Percentiles rank a stretch among this genome's conserved stretches.
Evolutionary conservation across 2,888 invertebrate species (phyloP).

Genomic region (Trachelus stipa): DNA sequence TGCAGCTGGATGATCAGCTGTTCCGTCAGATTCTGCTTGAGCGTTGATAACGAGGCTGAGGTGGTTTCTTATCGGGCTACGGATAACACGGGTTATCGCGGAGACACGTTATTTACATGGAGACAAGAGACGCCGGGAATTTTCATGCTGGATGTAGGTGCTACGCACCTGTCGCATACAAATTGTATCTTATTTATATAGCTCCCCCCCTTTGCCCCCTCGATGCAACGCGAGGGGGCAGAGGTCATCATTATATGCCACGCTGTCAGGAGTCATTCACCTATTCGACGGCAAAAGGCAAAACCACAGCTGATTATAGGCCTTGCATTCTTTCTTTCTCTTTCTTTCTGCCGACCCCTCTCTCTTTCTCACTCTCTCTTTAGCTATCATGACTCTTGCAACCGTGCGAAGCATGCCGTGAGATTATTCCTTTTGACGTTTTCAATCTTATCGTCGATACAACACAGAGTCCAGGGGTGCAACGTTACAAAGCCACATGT

Average conservation of each 20-base stretch:
- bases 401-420: constrained; percentile 27
- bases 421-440: constrained; percentile 13
- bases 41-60: background rate
- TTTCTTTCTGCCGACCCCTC: background rate
- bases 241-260: background rate
- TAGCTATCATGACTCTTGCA: background rate
- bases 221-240: background rate
- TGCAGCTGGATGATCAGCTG: background rate
- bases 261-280: constrained; percentile 4
- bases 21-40: background rate
- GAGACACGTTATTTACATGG: background rate
- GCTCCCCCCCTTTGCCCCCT: background rate
- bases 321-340: constrained; percentile 13
- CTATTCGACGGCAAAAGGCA: background rate
- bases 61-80: background rate
- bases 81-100: background rate
- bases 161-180: constrained; percentile 4
- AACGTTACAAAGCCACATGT: background rate
- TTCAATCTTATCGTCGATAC: constrained; percentile 3
- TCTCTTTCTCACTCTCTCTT: background rate
- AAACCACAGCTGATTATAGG: constrained; percentile 8
- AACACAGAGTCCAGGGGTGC: background rate
- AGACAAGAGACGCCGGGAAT: background rate
- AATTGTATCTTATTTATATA: constrained; percentile 15
- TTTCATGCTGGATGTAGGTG: background rate